phyloP scores from a whole-genome alignment of 1,140 invertebrate genomes.

The Lethocerus indicus region DNA sequence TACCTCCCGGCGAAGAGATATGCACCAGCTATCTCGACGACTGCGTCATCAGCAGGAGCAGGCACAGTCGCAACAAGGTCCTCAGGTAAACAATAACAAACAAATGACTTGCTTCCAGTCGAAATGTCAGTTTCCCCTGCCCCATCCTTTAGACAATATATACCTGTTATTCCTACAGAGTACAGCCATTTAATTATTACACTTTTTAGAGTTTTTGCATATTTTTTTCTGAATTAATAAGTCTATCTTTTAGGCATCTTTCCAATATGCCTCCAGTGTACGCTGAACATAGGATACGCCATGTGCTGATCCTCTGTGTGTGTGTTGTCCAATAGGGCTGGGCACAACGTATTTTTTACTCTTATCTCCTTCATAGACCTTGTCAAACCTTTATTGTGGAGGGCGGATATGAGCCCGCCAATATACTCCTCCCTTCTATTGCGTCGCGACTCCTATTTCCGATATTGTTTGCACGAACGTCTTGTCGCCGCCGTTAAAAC shows the following conservation, averaged over 20 bases:
- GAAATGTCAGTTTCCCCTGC: neutral
- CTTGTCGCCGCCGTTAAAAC: neutral
- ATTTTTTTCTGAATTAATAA: neutral
- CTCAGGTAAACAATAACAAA: slow-evolving; percentile 32
- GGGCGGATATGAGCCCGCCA: too few relatives aligned
- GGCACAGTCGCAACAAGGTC: slow-evolving; percentile 64
- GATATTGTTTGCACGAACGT: neutral
- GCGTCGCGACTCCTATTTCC: neutral
- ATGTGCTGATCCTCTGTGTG: too few relatives aligned
- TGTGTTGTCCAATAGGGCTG: neutral
- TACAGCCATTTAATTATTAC: neutral
- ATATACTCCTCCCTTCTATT: neutral
- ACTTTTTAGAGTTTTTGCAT: neutral
- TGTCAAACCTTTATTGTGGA: too few relatives aligned
- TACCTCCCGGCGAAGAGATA: slow-evolving; percentile 72
- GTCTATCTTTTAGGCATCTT: neutral
- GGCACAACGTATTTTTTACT: neutral
- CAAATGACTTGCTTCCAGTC: slow-evolving; percentile 1
- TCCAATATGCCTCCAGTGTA: too few relatives aligned
- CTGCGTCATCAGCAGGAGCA: slow-evolving; percentile 56
- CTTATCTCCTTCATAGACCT: neutral
- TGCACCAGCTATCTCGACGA: slow-evolving; percentile 83
- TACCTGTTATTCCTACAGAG: neutral
- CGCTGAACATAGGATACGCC: too few relatives aligned
- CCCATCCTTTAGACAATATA: neutral